A percentile compares a stretch with the other conserved stretches of the same genome.
These are phyloP conservation scores for Calameuta pallipes DNA, from an alignment of 2,888 invertebrate species.

Conservation along the genomic window DNA sequence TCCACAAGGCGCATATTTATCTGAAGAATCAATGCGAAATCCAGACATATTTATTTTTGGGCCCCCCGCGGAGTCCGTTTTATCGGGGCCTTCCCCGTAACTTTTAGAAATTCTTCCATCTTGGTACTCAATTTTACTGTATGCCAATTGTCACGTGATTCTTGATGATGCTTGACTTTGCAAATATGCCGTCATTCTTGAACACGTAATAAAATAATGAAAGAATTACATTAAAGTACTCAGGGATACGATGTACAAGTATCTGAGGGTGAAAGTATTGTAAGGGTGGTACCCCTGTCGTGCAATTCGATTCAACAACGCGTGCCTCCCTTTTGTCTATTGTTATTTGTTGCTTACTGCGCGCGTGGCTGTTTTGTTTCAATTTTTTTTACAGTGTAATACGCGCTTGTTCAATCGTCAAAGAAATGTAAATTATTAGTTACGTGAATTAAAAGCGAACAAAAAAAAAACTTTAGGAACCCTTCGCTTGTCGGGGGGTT, in stretches of 20 bases:
- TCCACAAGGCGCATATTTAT: neutral
- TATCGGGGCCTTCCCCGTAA: neutral
- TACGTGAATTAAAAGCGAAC: neutral
- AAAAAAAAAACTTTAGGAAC: neutral
- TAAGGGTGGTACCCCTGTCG: neutral
- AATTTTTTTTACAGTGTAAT: constrained; percentile 11
- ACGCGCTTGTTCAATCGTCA: neutral
- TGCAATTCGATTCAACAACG: constrained; percentile 15
- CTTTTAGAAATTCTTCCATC: neutral
- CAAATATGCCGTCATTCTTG: neutral
- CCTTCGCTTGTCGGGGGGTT: neutral
- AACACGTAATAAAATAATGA: neutral
- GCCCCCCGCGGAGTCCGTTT: neutral
- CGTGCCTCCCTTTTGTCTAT: constrained; percentile 18
- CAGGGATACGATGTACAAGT: neutral
- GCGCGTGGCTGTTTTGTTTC: constrained; percentile 3
- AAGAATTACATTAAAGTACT: neutral
- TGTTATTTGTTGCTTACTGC: constrained; percentile 10
- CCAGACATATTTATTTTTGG: neutral
- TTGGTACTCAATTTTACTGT: neutral
- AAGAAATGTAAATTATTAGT: neutral
- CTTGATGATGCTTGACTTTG: neutral
- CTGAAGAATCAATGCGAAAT: neutral
- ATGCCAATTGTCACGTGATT: neutral
- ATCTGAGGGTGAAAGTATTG: neutral